Evolutionary conservation across 2,797 vertebrate species (phyloP).

Genomic region (Triplophysa bombifrons): DNA sequence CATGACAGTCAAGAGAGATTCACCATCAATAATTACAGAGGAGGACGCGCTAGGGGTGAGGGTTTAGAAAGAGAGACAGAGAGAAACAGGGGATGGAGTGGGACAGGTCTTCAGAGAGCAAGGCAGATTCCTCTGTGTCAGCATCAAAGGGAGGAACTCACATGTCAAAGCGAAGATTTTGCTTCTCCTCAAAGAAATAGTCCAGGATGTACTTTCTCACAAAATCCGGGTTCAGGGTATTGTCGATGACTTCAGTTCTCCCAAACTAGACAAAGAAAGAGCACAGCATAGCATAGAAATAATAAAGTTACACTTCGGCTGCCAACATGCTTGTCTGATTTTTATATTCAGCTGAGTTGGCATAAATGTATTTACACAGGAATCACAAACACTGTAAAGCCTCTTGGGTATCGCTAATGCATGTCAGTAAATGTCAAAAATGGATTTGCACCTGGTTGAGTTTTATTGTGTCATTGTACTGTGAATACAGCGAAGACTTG

Average conservation of each 20-base stretch:
- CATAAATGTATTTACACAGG: too few relatives aligned
- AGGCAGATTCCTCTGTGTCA: conserved; percentile 31
- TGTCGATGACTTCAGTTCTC: conserved; percentile 94
- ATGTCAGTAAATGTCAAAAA: too few relatives aligned
- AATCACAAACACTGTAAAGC: too few relatives aligned
- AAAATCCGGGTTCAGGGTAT: conserved; percentile 94
- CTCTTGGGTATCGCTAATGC: too few relatives aligned
- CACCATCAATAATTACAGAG: conserved; percentile 70
- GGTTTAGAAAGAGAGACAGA: not conserved
- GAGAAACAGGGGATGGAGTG: conserved; percentile 4
- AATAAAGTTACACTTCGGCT: not conserved
- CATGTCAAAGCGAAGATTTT: conserved; percentile 96
- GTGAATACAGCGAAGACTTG: too few relatives aligned
- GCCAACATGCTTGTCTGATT: not conserved
- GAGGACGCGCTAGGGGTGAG: not conserved
- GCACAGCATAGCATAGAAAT: not conserved
- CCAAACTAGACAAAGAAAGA: conserved; percentile 80
- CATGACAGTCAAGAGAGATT: conserved; percentile 66
- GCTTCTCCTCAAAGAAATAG: conserved; percentile 97
- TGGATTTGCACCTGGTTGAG: too few relatives aligned
- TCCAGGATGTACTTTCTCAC: conserved; percentile 94
- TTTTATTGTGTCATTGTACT: too few relatives aligned
- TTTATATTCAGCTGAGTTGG: not conserved
- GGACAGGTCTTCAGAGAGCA: conserved; percentile 32
- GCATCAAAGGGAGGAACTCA: conserved; percentile 79